phyloP scores from a whole-genome alignment of 2,888 invertebrate genomes.

The Notodonta dromedarius region DNA sequence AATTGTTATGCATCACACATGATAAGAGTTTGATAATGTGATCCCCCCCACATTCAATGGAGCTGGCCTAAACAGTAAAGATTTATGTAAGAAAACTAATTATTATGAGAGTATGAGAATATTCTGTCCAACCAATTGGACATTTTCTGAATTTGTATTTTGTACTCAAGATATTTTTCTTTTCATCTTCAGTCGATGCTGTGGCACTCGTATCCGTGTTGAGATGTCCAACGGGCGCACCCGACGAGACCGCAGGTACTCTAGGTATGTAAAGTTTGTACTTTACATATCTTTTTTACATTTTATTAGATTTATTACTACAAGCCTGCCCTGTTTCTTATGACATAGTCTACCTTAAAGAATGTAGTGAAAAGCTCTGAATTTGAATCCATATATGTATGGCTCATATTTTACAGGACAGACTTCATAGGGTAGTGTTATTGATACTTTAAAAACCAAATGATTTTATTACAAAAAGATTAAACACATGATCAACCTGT shows the following conservation, averaged over 20 bases:
- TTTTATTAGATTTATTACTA: constrained; percentile 18
- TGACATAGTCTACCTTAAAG: not conserved
- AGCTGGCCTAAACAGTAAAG: not conserved
- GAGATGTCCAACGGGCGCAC: constrained; percentile 97
- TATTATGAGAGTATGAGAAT: too few species aligned
- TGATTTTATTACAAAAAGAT: too few species aligned
- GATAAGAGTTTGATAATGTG: too few species aligned
- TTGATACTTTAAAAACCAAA: constrained; percentile 19
- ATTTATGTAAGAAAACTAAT: not conserved
- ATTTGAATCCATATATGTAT: not conserved
- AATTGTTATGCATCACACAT: too few species aligned
- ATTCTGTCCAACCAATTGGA: too few species aligned
- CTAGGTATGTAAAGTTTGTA: constrained; percentile 39
- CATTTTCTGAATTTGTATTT: too few species aligned
- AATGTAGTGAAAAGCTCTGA: not conserved
- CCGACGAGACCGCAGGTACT: constrained; percentile 86
- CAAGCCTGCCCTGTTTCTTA: not conserved
- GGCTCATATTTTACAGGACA: not conserved
- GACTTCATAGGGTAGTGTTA: constrained; percentile 1
- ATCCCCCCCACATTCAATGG: too few species aligned
- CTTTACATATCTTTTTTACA: constrained; percentile 17
- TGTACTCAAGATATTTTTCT: constrained; percentile 1
- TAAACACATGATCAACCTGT: too few species aligned
- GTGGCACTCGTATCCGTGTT: constrained; percentile 94
- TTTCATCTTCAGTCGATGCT: constrained; percentile 87